Percentiles rank a stretch among this genome's conserved stretches.
These are phyloP conservation scores for Harpagifer antarcticus DNA, from an alignment of 2,797 vertebrate species.

Conservation along the genomic window DNA sequence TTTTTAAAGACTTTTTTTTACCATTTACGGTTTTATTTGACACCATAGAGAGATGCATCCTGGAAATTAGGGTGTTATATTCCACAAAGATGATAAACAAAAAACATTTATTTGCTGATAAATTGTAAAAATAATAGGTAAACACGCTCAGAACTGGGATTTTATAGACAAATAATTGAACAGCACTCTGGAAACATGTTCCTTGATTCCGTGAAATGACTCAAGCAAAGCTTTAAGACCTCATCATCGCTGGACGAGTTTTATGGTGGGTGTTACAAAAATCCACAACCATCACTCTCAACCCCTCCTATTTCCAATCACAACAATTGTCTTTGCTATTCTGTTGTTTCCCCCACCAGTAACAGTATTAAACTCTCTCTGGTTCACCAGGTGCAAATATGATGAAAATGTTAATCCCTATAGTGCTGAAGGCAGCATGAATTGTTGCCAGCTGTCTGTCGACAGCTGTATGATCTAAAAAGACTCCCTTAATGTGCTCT, in stretches of 20 bases:
- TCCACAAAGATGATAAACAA: too few species aligned
- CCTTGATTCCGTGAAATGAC: neutral
- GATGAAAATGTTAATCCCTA: slow-evolving; percentile 59
- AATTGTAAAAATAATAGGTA: neutral
- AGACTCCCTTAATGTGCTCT: slow-evolving; percentile 33
- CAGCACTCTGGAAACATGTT: neutral
- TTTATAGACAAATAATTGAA: neutral
- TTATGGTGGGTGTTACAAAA: neutral
- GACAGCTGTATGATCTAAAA: slow-evolving; percentile 62
- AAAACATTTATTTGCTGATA: neutral
- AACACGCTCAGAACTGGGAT: neutral
- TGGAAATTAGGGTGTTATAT: too few species aligned
- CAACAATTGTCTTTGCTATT: slow-evolving; percentile 22
- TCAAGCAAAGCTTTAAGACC: slow-evolving; percentile 1
- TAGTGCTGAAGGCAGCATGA: slow-evolving; percentile 56
- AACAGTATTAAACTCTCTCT: slow-evolving; percentile 35
- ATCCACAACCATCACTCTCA: neutral
- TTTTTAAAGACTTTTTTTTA: too few species aligned
- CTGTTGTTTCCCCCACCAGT: slow-evolving; percentile 8
- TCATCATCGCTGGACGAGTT: neutral
- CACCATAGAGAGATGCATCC: too few species aligned
- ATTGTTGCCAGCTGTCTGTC: slow-evolving; percentile 61
- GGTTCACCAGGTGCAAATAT: slow-evolving; percentile 57
- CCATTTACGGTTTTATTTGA: too few species aligned
- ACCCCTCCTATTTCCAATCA: neutral